phyloP scores from a whole-genome alignment of 2,888 invertebrate species.

The Caenorhabditis doughertyi region DNA sequence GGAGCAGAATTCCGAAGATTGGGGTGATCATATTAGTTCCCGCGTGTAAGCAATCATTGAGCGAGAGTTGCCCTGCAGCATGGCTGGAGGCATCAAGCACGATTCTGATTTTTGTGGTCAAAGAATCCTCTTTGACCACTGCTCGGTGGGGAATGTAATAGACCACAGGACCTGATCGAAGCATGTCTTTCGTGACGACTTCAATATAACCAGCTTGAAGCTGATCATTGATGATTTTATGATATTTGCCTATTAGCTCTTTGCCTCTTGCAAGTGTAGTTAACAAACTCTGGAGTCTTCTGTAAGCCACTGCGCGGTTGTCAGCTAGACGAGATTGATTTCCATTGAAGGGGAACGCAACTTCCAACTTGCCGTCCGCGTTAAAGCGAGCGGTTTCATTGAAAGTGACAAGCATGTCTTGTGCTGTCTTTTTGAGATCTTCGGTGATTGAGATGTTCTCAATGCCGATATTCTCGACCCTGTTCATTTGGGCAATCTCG shows the following conservation, averaged over 20 bases:
- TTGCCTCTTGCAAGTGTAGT: background rate
- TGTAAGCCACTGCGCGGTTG: background rate
- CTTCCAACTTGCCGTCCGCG: background rate
- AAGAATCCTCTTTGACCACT: conserved; percentile 55
- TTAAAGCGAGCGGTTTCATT: background rate
- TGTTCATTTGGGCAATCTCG: background rate
- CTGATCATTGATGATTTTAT: conserved; percentile 41
- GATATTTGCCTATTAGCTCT: background rate
- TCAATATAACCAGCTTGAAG: conserved; percentile 32
- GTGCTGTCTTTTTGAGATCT: background rate
- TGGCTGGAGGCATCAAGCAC: conserved; percentile 64
- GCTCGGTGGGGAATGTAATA: conserved; percentile 63
- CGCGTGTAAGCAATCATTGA: conserved; percentile 63
- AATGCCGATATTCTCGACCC: conserved; percentile 8
- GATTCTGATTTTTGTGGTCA: conserved; percentile 58
- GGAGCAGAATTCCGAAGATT: conserved; percentile 55
- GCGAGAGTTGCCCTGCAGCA: conserved; percentile 9
- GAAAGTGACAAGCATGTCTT: background rate
- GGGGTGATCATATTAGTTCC: conserved; percentile 55
- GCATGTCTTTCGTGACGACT: background rate
- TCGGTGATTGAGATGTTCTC: background rate
- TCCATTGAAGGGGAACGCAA: conserved; percentile 21
- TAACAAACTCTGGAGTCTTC: background rate
- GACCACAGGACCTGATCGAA: background rate
- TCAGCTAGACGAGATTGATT: background rate